Evolutionary conservation across 2,888 invertebrate genomes (phyloP).

Genomic region (Drosophila borborema): DNA sequence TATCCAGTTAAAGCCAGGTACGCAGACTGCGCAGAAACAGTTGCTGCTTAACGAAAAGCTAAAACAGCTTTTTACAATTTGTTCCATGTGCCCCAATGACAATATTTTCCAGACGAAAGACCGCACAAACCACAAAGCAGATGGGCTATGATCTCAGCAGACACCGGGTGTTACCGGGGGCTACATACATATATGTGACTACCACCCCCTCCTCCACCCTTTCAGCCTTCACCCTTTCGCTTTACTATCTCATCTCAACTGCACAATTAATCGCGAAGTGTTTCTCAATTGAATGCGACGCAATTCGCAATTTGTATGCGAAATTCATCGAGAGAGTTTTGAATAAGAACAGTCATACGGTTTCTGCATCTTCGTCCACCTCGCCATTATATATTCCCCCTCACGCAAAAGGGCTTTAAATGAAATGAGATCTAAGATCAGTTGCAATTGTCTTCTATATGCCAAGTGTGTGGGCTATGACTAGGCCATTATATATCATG

Average conservation of each 20-base stretch:
- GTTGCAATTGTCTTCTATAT: constrained; percentile 36
- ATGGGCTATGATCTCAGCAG: constrained; percentile 14
- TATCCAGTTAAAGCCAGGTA: not conserved
- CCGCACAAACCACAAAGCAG: constrained; percentile 37
- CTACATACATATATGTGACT: not conserved
- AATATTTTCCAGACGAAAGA: constrained; percentile 33
- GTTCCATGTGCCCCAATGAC: constrained; percentile 34
- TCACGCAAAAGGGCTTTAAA: constrained; percentile 11
- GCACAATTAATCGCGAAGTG: constrained; percentile 63
- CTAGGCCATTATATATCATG: not conserved
- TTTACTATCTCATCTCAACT: not conserved
- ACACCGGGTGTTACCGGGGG: not conserved
- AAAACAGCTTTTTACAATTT: constrained; percentile 28
- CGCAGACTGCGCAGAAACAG: not conserved
- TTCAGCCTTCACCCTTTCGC: not conserved
- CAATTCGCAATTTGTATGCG: constrained; percentile 54
- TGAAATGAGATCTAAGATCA: constrained; percentile 31
- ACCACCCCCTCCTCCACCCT: not conserved
- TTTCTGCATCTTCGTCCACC: constrained; percentile 8
- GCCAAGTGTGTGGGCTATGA: not conserved
- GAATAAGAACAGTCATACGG: constrained; percentile 28
- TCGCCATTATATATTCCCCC: not conserved
- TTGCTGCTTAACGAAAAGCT: not conserved
- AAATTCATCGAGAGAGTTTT: constrained; percentile 26
- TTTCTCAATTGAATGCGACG: constrained; percentile 53